A percentile compares a stretch with the other conserved stretches of the same genome.
Conservation (phyloP, 2,888 invertebrate species). For the Volucella bombylans region DNA sequence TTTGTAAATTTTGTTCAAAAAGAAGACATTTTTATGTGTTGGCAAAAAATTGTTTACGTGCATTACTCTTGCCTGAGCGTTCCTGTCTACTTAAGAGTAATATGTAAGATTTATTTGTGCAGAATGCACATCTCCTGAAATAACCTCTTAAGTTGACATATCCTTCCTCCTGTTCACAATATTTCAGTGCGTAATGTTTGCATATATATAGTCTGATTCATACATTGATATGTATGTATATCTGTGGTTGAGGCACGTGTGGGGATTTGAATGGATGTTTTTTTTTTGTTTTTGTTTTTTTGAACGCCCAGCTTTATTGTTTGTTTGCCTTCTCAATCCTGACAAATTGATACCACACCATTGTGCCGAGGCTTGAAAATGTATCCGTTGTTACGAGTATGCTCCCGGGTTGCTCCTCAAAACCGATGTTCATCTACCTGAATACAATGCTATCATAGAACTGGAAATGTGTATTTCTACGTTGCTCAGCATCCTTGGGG, state of each 20-base stretch:
- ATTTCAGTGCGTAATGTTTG: conserved; percentile 36
- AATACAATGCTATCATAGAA: conserved; percentile 7
- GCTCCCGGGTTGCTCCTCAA: conserved; percentile 51
- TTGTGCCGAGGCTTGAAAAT: conserved; percentile 60
- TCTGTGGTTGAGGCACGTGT: neutral
- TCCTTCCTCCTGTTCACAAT: conserved; percentile 38
- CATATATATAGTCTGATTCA: conserved; percentile 16
- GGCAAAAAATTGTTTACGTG: too few species aligned
- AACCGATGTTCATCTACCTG: conserved; percentile 38
- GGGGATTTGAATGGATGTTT: neutral
- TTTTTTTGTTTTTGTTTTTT: conserved; percentile 20
- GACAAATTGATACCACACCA: conserved; percentile 70
- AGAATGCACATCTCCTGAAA: conserved; percentile 49
- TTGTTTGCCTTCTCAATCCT: conserved; percentile 62
- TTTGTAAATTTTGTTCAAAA: too few species aligned
- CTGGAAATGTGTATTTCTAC: conserved; percentile 7
- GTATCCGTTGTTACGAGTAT: conserved; percentile 29
- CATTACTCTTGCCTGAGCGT: conserved; percentile 12
- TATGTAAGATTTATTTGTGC: conserved; percentile 52
- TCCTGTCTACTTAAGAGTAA: conserved; percentile 39
- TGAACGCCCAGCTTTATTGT: conserved; percentile 37
- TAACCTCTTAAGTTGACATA: conserved; percentile 58
- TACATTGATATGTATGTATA: neutral
- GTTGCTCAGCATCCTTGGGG: conserved; percentile 23
- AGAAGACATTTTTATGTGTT: too few species aligned